These are phyloP conservation scores for Ceraclea dissimilis DNA, from an alignment of 2,888 invertebrate genomes.

Conservation along the genomic window DNA sequence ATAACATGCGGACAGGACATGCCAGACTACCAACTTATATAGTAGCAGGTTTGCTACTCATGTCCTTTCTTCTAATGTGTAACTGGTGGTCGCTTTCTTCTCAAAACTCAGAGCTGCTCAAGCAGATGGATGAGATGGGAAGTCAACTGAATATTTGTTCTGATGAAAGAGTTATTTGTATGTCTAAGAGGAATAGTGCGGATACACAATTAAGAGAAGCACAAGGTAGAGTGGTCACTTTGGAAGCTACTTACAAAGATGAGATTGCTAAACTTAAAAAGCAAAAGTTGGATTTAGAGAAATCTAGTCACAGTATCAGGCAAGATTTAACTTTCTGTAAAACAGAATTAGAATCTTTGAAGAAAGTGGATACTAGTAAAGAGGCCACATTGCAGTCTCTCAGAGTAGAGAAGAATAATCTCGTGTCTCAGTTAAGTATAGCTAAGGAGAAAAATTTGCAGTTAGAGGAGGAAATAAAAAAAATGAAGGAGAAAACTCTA, in stretches of 20 bases:
- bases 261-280: slow-evolving; percentile 14
- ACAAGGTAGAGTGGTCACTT: slow-evolving; percentile 11
- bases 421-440: slow-evolving; percentile 38
- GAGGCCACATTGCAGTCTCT: slow-evolving; percentile 41
- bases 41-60: slow-evolving; percentile 16
- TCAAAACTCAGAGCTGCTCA: slow-evolving; percentile 23
- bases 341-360: slow-evolving; percentile 42
- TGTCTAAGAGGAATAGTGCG: slow-evolving; percentile 8
- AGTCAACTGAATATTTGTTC: slow-evolving; percentile 23
- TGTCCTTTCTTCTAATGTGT: slow-evolving; percentile 22
- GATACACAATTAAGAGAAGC: slow-evolving; percentile 15
- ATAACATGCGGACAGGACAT: slow-evolving; percentile 22
- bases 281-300: slow-evolving; percentile 15
- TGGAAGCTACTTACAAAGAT: slow-evolving; percentile 10
- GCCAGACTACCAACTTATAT: slow-evolving; percentile 22
- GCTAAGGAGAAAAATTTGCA: slow-evolving; percentile 40
- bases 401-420: slow-evolving; percentile 41
- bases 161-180: slow-evolving; percentile 17
- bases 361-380: slow-evolving; percentile 44
- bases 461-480: slow-evolving; percentile 33
- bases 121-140: slow-evolving; percentile 23
- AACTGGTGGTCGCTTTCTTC: slow-evolving; percentile 25
- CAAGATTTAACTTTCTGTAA: slow-evolving; percentile 31
- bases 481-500: background rate
- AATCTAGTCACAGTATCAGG: slow-evolving; percentile 9